Evolutionary conservation across 2,797 vertebrate species (phyloP), one percentile per base, ranked within the genome.

Genomic region (Chrosomus eos): DNA sequence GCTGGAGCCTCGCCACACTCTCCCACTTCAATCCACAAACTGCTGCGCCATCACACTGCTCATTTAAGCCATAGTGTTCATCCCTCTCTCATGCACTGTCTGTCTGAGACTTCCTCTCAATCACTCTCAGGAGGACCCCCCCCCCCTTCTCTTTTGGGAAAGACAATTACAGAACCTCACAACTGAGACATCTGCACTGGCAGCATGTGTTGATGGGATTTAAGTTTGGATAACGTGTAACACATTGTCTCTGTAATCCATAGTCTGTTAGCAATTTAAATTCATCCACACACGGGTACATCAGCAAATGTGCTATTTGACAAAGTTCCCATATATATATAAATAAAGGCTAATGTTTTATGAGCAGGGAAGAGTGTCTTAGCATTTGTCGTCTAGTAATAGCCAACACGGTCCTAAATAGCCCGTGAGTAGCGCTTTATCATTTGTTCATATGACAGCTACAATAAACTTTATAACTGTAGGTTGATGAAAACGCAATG

Each of bases 21-120:
- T 55, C 43, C 33, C 33, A 58, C 73, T 70, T 84, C 62, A 84
- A 77, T 70, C 48, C 82, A 77, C 60, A 83, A 19, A 33, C 48
- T n/a, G 78, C 6, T 16, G 14, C 13, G 45, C 26, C 1, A 7
- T 28, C 68, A 82, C 26, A n/a, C 58, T 28, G 18, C 23, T 77
- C 62, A 77, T n/a, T 28, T 48, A 7, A 58, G 7, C 40, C 43
- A 40, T 28, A 81, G 38, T 64, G 58, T 38, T 74, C 55, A 82
- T 51, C 45, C 2, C 73, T 51, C 51, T 81, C 66, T 75, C 45
- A 53, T 26, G 66, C 13, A 64, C 45, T 81, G 67, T 71, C 58
- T 82, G 28, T 64, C 62, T 68, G 73, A 36, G 28, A 82, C 73
- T 33, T 77, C 64, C 48, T 66, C 23, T 53, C 62, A 40, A 23